These are phyloP conservation scores for Endotricha flammealis DNA, from an alignment of 2,888 invertebrate genomes.

Conservation along the genomic window DNA sequence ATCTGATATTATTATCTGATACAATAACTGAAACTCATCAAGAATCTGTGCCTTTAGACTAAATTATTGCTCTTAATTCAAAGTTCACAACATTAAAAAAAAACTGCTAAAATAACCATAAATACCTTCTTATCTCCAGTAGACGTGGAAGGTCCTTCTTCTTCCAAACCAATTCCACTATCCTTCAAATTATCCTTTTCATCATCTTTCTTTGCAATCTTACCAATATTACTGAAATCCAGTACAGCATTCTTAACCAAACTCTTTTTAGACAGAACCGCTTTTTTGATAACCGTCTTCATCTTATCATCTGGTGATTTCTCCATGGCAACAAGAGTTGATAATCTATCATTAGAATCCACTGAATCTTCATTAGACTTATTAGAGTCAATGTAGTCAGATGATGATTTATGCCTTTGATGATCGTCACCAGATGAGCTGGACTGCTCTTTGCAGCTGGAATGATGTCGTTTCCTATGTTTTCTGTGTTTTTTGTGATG, in stretches of 20 bases:
- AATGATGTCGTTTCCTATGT: slow-evolving; percentile 86
- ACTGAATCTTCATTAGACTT: slow-evolving; percentile 69
- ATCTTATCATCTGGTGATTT: slow-evolving; percentile 62
- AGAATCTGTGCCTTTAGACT: too few species aligned
- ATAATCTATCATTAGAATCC: slow-evolving; percentile 54
- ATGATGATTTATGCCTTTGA: slow-evolving; percentile 53
- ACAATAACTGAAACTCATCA: too few species aligned
- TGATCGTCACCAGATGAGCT: slow-evolving; percentile 75
- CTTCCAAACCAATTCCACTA: slow-evolving; percentile 61
- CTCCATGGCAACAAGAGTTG: slow-evolving; percentile 57
- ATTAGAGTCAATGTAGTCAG: slow-evolving; percentile 61
- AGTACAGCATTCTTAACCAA: slow-evolving; percentile 59
- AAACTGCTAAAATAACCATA: neutral
- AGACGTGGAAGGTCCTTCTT: slow-evolving; percentile 48
- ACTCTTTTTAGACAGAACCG: slow-evolving; percentile 55
- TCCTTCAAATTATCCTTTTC: slow-evolving; percentile 64
- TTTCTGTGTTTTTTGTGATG: slow-evolving; percentile 89
- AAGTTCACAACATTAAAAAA: neutral
- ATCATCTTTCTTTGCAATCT: slow-evolving; percentile 43
- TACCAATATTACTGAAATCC: slow-evolving; percentile 59
- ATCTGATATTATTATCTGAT: too few species aligned
- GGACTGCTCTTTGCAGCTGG: slow-evolving; percentile 65
- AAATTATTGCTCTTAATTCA: too few species aligned
- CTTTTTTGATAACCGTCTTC: slow-evolving; percentile 66
- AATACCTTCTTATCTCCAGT: slow-evolving; percentile 59